A percentile compares a stretch with the other conserved stretches of the same genome.
Evolutionary conservation across 2,888 invertebrate genomes (phyloP).

Genomic region (Chironomus tentans): DNA sequence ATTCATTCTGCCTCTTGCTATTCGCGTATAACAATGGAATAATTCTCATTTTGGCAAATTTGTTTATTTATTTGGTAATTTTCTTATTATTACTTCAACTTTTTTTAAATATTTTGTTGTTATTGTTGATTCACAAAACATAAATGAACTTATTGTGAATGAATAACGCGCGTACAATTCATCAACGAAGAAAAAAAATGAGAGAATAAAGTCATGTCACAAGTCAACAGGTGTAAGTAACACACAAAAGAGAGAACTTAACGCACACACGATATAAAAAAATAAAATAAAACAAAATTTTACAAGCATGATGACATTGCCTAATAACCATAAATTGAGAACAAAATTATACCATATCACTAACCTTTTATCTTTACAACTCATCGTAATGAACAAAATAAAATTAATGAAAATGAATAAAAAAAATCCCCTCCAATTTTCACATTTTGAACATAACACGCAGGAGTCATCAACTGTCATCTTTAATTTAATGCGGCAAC

Average conservation of each 20-base stretch:
- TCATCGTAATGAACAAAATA: not conserved
- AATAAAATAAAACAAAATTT: not conserved
- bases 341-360: slow-evolving; percentile 7
- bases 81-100: not conserved
- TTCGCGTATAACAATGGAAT: not conserved
- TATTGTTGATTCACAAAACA: not conserved
- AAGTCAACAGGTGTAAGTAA: slow-evolving; percentile 12
- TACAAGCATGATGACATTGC: slow-evolving; percentile 21
- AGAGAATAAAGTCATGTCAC: not conserved
- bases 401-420: not conserved
- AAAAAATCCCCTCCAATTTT: not conserved
- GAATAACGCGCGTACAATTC: not conserved
- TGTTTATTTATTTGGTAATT: not conserved
- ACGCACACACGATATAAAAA: not conserved
- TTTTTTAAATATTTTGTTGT: no score
- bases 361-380: slow-evolving; percentile 9
- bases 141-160: not conserved
- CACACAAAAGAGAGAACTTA: not conserved
- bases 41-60: not conserved
- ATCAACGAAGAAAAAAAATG: no score
- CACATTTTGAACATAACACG: not conserved
- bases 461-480: slow-evolving; percentile 19
- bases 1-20: not conserved
- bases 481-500: slow-evolving; percentile 12
- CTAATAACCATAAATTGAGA: slow-evolving; percentile 9